phyloP scores from a whole-genome alignment of 2,797 vertebrate genomes.

The Enteromius afrohamiltoni region DNA sequence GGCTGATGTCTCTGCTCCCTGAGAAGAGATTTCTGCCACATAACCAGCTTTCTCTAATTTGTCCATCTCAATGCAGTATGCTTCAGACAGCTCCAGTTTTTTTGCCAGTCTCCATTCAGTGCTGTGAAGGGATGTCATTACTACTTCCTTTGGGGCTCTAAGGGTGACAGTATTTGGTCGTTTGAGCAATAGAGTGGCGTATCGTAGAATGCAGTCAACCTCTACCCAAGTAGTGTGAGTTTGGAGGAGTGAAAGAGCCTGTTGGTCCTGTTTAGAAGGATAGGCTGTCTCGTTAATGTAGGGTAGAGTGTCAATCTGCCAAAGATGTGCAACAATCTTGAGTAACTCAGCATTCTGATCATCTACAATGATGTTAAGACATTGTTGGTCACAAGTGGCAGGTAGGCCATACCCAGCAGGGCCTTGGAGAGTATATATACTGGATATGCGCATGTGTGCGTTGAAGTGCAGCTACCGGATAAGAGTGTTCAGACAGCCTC shows the following conservation, averaged over 20 bases:
- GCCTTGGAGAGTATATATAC: background rate
- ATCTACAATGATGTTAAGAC: background rate
- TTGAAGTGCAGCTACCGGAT: background rate
- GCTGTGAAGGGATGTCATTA: background rate
- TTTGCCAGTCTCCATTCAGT: background rate
- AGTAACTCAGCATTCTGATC: background rate
- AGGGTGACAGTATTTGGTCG: background rate
- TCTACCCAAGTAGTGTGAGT: background rate
- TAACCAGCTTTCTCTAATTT: background rate
- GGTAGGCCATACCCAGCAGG: background rate
- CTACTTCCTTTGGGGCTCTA: background rate
- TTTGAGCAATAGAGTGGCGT: background rate
- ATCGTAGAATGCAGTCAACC: background rate
- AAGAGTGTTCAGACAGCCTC: background rate
- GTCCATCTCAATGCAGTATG: background rate
- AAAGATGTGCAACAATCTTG: background rate
- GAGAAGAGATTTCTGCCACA: background rate
- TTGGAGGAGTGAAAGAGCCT: background rate
- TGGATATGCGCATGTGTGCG: background rate
- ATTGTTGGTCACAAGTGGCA: background rate
- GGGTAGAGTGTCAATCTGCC: slow-evolving; percentile 1
- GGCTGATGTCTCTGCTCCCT: background rate
- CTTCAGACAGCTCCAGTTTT: background rate
- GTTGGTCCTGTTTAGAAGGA: background rate
- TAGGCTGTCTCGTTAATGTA: background rate